phyloP scores from a whole-genome alignment of 2,797 vertebrate species.

The Cyclopterus lumpus region DNA sequence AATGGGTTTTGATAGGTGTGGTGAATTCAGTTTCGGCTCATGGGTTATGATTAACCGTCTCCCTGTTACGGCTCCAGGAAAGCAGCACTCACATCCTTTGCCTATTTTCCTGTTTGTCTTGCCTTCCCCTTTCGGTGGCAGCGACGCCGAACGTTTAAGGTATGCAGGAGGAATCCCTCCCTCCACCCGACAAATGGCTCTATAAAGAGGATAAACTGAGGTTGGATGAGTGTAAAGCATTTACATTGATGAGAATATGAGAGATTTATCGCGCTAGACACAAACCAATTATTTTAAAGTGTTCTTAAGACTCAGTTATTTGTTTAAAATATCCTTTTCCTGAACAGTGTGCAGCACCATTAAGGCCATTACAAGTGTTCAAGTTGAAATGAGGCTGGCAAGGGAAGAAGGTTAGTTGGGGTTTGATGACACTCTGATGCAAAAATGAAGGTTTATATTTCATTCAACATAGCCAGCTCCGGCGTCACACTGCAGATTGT shows the following conservation, averaged over 20 bases:
- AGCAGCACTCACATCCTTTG: slow-evolving; percentile 53
- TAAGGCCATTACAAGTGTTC: neutral
- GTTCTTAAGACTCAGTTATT: neutral
- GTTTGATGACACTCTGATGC: neutral
- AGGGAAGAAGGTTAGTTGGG: neutral
- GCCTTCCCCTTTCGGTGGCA: slow-evolving; percentile 40
- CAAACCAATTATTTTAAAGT: neutral
- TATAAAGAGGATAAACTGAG: slow-evolving; percentile 7
- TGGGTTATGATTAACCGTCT: slow-evolving; percentile 71
- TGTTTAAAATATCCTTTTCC: neutral
- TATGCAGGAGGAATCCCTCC: slow-evolving; percentile 4
- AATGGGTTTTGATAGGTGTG: slow-evolving; percentile 80
- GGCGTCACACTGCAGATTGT: neutral
- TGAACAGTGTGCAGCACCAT: neutral
- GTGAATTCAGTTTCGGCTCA: slow-evolving; percentile 71
- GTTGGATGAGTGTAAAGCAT: slow-evolving; percentile 5
- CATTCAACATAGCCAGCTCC: neutral
- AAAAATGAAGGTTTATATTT: neutral
- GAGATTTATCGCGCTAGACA: slow-evolving; percentile 8
- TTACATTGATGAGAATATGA: slow-evolving; percentile 28
- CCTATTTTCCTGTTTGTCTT: slow-evolving; percentile 60
- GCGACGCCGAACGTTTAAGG: slow-evolving; percentile 21
- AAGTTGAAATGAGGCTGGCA: neutral
- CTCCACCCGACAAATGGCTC: slow-evolving; percentile 24
- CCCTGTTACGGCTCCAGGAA: slow-evolving; percentile 60